A percentile compares a stretch with the other conserved stretches of the same genome.
phyloP scores from a whole-genome alignment of 2,888 invertebrate species.

The Chloroclystis v-ata region DNA sequence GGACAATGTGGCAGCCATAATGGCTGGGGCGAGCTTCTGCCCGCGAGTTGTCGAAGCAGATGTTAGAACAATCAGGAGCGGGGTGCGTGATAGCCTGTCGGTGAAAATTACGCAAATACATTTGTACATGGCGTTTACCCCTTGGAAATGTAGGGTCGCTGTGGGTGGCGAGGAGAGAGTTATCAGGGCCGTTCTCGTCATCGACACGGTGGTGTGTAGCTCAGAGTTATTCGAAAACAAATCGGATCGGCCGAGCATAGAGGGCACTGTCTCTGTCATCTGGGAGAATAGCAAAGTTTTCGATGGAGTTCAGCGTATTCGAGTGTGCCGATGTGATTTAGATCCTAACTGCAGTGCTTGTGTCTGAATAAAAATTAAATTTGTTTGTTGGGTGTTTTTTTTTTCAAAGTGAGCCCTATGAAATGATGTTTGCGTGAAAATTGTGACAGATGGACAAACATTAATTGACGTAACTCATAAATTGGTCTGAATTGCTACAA shows the following conservation, averaged over 20 bases:
- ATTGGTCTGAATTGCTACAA: too few species aligned
- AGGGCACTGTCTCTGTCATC: slow-evolving; percentile 49
- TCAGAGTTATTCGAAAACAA: slow-evolving; percentile 47
- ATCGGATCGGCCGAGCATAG: slow-evolving; percentile 38
- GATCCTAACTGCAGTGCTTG: slow-evolving; percentile 47
- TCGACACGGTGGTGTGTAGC: slow-evolving; percentile 53
- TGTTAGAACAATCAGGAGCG: slow-evolving; percentile 45
- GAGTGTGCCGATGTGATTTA: slow-evolving; percentile 56
- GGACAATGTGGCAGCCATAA: slow-evolving; percentile 43
- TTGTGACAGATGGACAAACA: too few species aligned
- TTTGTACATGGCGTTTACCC: slow-evolving; percentile 63
- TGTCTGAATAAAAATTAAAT: too few species aligned
- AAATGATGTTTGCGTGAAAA: too few species aligned
- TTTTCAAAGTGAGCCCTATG: too few species aligned
- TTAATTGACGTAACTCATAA: too few species aligned
- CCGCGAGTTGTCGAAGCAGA: slow-evolving; percentile 49
- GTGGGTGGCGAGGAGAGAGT: slow-evolving; percentile 38
- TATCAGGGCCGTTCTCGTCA: slow-evolving; percentile 44
- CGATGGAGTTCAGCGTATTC: slow-evolving; percentile 49
- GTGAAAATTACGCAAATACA: slow-evolving; percentile 63
- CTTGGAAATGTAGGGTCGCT: slow-evolving; percentile 55
- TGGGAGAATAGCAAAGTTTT: slow-evolving; percentile 58
- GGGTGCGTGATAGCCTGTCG: slow-evolving; percentile 41
- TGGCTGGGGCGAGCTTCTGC: slow-evolving; percentile 58
- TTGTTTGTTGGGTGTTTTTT: too few species aligned